A percentile compares a stretch with the other conserved stretches of the same genome.
These are phyloP conservation scores for Gastracanthus pulcherrimus DNA, from an alignment of 2,888 invertebrate species.

Conservation along the genomic window DNA sequence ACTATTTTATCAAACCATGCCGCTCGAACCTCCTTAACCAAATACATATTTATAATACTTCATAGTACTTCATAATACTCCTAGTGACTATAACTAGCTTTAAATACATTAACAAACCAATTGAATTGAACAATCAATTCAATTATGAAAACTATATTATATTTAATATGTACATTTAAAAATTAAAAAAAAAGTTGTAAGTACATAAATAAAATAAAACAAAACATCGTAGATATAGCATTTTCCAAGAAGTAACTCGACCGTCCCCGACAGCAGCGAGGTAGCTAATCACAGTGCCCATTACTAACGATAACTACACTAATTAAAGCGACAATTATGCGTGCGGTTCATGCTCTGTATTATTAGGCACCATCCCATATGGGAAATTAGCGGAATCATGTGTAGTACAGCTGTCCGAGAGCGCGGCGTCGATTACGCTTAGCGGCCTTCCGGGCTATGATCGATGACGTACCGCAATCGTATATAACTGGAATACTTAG, in stretches of 20 bases:
- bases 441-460: background rate
- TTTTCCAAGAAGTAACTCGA: background rate
- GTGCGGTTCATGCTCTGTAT: background rate
- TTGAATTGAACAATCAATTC: too few species aligned
- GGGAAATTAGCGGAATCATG: constrained; percentile 19
- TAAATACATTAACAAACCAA: too few species aligned
- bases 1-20: too few species aligned
- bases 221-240: background rate
- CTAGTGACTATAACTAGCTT: too few species aligned
- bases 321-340: constrained; percentile 36
- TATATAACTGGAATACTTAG: too few species aligned
- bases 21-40: too few species aligned
- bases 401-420: background rate
- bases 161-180: too few species aligned
- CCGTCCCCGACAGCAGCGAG: background rate
- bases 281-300: constrained; percentile 1
- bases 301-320: constrained; percentile 15
- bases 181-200: too few species aligned
- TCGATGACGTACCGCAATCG: constrained; percentile 5
- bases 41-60: too few species aligned
- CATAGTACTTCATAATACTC: too few species aligned
- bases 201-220: too few species aligned
- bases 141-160: too few species aligned
- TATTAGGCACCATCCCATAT: constrained; percentile 17
- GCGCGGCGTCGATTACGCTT: constrained; percentile 17